Evolutionary conservation across 2,113 vertebrate genomes (phyloP), one percentile per base, ranked within the genome.

Genomic region (Erythrocercus mccallii): DNA sequence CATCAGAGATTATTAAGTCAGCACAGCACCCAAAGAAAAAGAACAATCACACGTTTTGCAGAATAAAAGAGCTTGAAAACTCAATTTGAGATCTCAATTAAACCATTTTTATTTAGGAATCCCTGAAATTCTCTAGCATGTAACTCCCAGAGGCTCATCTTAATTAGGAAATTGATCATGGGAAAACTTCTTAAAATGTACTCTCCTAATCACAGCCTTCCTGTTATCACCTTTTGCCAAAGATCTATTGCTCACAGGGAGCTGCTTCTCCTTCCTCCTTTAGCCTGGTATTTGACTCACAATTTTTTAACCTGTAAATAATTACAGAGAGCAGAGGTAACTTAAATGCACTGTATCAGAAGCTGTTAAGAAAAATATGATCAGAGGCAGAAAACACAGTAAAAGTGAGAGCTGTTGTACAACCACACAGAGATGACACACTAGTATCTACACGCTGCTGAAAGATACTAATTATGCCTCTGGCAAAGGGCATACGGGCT

Each of bases 251-350:
- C 90, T 66, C 88, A 61, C 20, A 51, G 85, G 85, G 92, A 66
- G 21, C 44, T 54, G 72, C 14, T 80, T 86, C 69, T 73, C 62
- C 24, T 77, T 77, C 47, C 24, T 64, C 28, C 68, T 80, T 82
- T 37, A 96, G 73, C 94, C 68, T 14, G 79, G 2, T 81, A 77
- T 61, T 97, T 70, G 51, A 60, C 58, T 71, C 12, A 3, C 69
- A 82, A 35, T 79, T 81, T 94, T 97, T 92, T 90, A 96, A 96
- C 96, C 80, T 92, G 94, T 93, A 95, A 97, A 97, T 93, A 96
- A 96, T 82, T 83, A 89, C 7, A 28, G 70, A 89, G 69, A 90
- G 78, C 74, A 97, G 86, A 97, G 74, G 78, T 83, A 96, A 69
- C 88, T 93, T 66, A 80, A 88, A 91, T 27, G 44, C 40, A 27